Base-by-base conservation (phyloP, 2,113 vertebrate species). In the Coptodon bakossiorum region DNA sequence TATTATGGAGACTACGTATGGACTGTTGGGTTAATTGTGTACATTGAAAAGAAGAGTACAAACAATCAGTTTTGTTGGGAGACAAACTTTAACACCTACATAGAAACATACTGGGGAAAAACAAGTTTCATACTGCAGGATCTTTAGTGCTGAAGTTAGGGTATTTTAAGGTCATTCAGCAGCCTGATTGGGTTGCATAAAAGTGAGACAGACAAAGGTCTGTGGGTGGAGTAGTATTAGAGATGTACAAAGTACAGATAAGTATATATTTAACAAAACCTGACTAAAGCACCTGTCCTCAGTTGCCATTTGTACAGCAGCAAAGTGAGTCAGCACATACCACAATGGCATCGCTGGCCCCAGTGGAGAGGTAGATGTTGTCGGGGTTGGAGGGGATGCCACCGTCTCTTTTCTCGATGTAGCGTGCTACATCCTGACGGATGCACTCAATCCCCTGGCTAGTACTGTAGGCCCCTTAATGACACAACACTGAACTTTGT, bases 321-420 rank as follows among this genome's bases (percentile, higher is more conserved):
- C 10, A 24, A 34, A 63, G 36, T 36, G 1, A 43, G 24, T 61
- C 73, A 29, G 40, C 53, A 71, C 38, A 2, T 93, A 97, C 98
- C 97, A 97, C 95, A 12, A 98, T 97, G 82, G 97, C 98, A 3
- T 97, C 97, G 3, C 98, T 98, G 95, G 98, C 98, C 3, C 98
- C 98, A 0, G 97, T 97, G 81, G 97, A 96, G 19, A 98, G 96
- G 92, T 97, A 98, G 93, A 98, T 96, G 93, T 97, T 96, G 82
- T 95, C 96, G 0, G 96, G 96, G 86, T 95, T 89, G 5, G 96
- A 95, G 2, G 97, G 71, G 34, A 98, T 95, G 3, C 98, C 98
- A 3, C 96, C 97, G 1, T 98, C 98, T 11, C 98, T 95, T 36
- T 73, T 95, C 93, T 97, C 93, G 0, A 99, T 97, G 95, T 97